These are phyloP conservation scores for Macrosiphum euphorbiae DNA, from an alignment of 2,888 invertebrate species.

Conservation along the genomic window DNA sequence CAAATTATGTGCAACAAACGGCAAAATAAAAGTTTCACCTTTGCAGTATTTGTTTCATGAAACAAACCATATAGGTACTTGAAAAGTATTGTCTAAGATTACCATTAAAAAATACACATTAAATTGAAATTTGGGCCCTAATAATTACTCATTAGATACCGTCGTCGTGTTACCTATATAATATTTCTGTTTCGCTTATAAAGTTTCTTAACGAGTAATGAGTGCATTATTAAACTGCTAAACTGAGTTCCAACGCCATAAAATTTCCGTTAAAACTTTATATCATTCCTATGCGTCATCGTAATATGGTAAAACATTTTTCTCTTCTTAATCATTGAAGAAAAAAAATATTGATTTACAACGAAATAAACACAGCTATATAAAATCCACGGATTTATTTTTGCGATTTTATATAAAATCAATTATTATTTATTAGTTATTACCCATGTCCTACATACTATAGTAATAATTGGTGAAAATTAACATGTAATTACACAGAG, in stretches of 20 bases:
- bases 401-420: neutral
- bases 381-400: neutral
- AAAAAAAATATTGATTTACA: neutral
- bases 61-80: too few species aligned
- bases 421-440: neutral
- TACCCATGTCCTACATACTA: neutral
- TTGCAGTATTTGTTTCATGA: too few species aligned
- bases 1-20: too few species aligned
- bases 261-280: neutral
- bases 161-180: neutral
- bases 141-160: too few species aligned
- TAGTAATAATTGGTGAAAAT: neutral
- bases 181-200: neutral
- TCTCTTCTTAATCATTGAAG: neutral
- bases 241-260: neutral
- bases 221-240: neutral
- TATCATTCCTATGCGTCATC: neutral
- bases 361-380: neutral
- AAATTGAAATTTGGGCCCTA: too few species aligned
- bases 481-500: neutral
- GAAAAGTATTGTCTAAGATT: too few species aligned
- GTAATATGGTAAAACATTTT: neutral
- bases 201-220: neutral
- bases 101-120: too few species aligned
- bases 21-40: too few species aligned